Evolutionary conservation across 2,797 vertebrate genomes (phyloP).

Genomic region (Rhynchonycteris naso): DNA sequence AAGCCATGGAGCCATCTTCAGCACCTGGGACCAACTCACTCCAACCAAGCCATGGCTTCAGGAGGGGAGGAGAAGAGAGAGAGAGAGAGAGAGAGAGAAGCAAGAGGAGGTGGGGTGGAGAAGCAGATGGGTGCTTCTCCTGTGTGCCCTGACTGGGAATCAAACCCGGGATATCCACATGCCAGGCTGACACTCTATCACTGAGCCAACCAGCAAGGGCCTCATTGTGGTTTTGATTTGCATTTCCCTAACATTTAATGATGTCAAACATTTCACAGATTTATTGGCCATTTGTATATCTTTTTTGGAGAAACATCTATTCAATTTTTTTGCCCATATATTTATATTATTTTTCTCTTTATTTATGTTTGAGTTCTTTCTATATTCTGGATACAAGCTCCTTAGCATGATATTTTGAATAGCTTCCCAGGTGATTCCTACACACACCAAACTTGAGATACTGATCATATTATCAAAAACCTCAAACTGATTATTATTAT

Average conservation of each 20-base stretch:
- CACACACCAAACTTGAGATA: neutral
- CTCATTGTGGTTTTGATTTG: neutral
- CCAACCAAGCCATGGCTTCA: too few species aligned
- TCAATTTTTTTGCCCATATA: neutral
- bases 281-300: neutral
- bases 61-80: too few species aligned
- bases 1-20: too few species aligned
- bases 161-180: too few species aligned
- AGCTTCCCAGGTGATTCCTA: neutral
- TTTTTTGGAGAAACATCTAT: neutral
- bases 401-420: neutral
- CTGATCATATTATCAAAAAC: neutral
- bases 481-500: neutral
- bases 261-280: neutral
- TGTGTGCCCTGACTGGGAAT: too few species aligned
- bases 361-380: neutral
- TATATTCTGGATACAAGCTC: neutral
- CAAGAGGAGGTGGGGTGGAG: too few species aligned
- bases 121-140: too few species aligned
- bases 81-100: too few species aligned
- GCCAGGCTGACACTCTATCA: too few species aligned
- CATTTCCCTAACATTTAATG: neutral
- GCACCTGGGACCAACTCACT: too few species aligned
- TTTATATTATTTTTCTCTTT: constrained; percentile 21
- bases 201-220: too few species aligned